Base-by-base conservation (phyloP, 2,888 invertebrate species). In the Parthenolecanium corni region DNA sequence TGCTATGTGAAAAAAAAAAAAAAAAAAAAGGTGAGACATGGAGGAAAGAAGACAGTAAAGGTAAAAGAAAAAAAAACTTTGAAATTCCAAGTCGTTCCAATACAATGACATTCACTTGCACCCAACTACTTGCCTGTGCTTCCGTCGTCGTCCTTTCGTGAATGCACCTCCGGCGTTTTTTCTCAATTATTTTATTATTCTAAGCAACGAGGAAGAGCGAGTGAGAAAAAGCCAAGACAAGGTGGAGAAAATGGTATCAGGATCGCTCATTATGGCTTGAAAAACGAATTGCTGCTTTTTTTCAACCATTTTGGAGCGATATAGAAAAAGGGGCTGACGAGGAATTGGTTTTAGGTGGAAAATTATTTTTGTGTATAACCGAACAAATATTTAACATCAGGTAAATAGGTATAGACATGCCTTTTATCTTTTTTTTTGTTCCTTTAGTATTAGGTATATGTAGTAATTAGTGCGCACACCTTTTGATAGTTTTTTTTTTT, bases 1-100 rank as follows among this genome's bases (percentile, higher is more conserved):
- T n/a, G n/a, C n/a, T n/a, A n/a, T n/a, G 5, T 31, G 31, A 31
- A 9, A 31, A 31, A 4, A 31, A 9, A 31, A 31, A 31, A 31
- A 9, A 31, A 31, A 4, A 31, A 9, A 31, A 31, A 31, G 31
- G 9, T 31, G 5, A 31, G 31, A 9, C 9, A 31, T 31, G 31
- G 31, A 31, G 31, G 31, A 31, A 31, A 31, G 31, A 31, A 31
- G 31, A n/a, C n/a, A n/a, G n/a, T n/a, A n/a, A n/a, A n/a, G n/a
- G n/a, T n/a, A n/a, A n/a, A n/a, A n/a, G n/a, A n/a, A n/a, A n/a
- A 31, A 31, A 31, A 31, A 31, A 31, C 31, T 31, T 31, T 54
- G 4, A 54, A 54, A 54, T 54, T 54, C 54, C 54, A 54, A 54
- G 40, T 54, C 54, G 54, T 54, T 54, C 42, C 54, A 23, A 54